Base-by-base conservation (phyloP, 2,888 invertebrate genomes). In the Heliconius hortense region DNA sequence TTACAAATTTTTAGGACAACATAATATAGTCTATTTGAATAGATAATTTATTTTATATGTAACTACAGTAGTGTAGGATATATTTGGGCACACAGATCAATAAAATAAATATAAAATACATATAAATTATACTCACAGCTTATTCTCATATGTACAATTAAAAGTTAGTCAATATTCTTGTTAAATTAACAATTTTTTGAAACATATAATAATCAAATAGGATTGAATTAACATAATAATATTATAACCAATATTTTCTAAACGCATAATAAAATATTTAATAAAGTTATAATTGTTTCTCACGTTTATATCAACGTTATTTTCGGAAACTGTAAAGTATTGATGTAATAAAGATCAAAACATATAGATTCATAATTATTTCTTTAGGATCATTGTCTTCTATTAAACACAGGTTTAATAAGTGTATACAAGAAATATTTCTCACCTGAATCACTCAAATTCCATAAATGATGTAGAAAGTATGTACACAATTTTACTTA, bases 371-470 rank as follows among this genome's bases (percentile, higher is more conserved):
- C n/a, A 26, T 28, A 5, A 31, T 31, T n/a, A 56, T 56, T 56
- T 56, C 15, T 31, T 24, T 69, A 13, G 11, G 7, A 62, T 21
- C 28, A 18, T 43, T 71, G 15, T 15, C 21, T 11, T 62, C 35
- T 60, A 7, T 69, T 69, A 26, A 62, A 28, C 21, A 39, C 5
- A 71, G 13, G 31, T 64, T 59, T 64, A 48, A 74, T 56, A 64
- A 24, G 39, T 76, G 21, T 53, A 63, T 72, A 69, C 39, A 71
- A 70, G 60, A 77, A 75, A 77, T 79, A 79, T 78, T 78, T 79
- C 84, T 84, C 84, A 86, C 86, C 84, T 83, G 81, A 81, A 80
- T 81, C 81, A 81, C 80, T 82, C 80, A 83, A 84, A 85, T 85
- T 85, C 81, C 81, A 79, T 81, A 79, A 81, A 76, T 76, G 70